Base-by-base conservation (phyloP, 2,113 vertebrate genomes). In the Pterocles orientalis region DNA sequence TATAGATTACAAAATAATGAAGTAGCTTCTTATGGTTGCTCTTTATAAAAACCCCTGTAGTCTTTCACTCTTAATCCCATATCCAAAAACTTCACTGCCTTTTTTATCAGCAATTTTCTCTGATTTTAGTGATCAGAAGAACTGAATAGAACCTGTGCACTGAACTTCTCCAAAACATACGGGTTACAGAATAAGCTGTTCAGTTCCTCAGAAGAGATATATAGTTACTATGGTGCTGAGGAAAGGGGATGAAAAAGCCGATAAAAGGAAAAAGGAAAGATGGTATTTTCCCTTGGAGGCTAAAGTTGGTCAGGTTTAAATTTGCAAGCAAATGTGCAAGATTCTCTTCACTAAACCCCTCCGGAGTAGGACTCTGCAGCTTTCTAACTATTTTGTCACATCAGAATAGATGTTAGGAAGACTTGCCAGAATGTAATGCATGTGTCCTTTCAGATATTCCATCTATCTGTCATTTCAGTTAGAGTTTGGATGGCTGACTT, bases 401-500 rank as follows among this genome's bases (percentile, higher is more conserved):
- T 85, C 87, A 86, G 70, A 87, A 92, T 12, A 92, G 86, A 85
- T 90, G 82, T 78, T 89, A 72, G 82, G 33, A 72, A 83, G 62
- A 4, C 36, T 47, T 78, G 70, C 61, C 92, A 57, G 84, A 91
- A 45, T 56, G 45, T 51, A 83, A 45, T 77, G 58, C 60, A 10
- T 1, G 39, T 81, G 84, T 93, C 79, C 68, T 91, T 92, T 95
- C 71, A 86, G 66, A 61, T 89, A 72, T 94, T 73, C 93, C 54
- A 51, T 64, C 86, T 58, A 24, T 75, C 72, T 97, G 86, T 95
- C 93, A 92, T 81, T 95, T 88, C 84, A 77, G n/a, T 33, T 88
- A 2, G 23, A 73, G 72, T 92, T 70, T 57, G 95, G 69, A 48
- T 92, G 88, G 48, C 80, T 94, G 90, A 83, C 82, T 95, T 88